These are phyloP conservation scores for Drosophila biarmipes DNA, from an alignment of 1,140 invertebrate genomes.

Conservation along the genomic window DNA sequence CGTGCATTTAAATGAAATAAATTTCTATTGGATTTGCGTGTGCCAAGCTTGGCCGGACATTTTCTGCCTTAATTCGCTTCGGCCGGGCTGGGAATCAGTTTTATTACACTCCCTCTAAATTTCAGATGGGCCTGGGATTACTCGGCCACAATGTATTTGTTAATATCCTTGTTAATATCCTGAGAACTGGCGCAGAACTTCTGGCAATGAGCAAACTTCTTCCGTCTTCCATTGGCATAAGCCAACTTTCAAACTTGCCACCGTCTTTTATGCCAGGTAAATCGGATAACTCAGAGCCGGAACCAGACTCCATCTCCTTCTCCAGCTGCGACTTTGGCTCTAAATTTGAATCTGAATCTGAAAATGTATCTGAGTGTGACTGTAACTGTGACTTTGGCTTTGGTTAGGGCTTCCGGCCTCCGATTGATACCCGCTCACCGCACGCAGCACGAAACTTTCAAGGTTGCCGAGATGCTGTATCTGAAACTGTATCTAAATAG, in stretches of 20 bases:
- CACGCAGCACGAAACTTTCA: slow-evolving; percentile 61
- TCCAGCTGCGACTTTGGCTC: not conserved
- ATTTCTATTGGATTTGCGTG: slow-evolving; percentile 74
- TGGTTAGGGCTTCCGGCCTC: slow-evolving; percentile 58
- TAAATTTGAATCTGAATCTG: slow-evolving; percentile 5
- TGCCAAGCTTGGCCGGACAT: slow-evolving; percentile 31
- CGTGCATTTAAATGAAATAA: slow-evolving; percentile 78
- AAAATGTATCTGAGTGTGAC: slow-evolving; percentile 5
- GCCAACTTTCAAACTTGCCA: slow-evolving; percentile 44
- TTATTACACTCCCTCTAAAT: not conserved
- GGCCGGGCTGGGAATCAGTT: not conserved
- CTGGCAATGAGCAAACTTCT: slow-evolving; percentile 40
- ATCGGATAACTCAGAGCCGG: slow-evolving; percentile 11
- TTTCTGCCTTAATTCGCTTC: slow-evolving; percentile 56
- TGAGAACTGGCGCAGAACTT: slow-evolving; percentile 39
- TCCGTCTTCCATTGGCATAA: slow-evolving; percentile 40
- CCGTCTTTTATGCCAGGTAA: slow-evolving; percentile 16
- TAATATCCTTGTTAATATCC: slow-evolving; percentile 55
- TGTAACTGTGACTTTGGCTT: slow-evolving; percentile 41
- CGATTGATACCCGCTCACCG: slow-evolving; percentile 22
- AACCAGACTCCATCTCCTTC: not conserved
- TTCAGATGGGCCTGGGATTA: slow-evolving; percentile 22
- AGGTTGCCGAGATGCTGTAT: slow-evolving; percentile 49
- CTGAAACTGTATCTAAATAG: not conserved
- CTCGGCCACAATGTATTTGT: slow-evolving; percentile 51